A percentile compares a stretch with the other conserved stretches of the same genome.
These are phyloP conservation scores for Valencia hispanica DNA, from an alignment of 2,797 vertebrate genomes.

Conservation along the genomic window DNA sequence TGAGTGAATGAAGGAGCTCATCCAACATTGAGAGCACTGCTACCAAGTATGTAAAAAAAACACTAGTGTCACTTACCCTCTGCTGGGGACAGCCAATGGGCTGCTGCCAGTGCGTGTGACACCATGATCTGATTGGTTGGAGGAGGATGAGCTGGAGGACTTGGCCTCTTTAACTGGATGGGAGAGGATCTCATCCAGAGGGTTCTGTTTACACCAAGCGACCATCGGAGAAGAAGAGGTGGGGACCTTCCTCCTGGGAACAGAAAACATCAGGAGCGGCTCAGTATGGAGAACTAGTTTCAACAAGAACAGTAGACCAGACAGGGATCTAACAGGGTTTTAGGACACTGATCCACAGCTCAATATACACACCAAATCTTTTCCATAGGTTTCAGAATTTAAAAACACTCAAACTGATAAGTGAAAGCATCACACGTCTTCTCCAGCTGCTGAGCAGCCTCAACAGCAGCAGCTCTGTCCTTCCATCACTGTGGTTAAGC, in stretches of 20 bases:
- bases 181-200: constrained; percentile 83
- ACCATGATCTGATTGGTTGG: constrained; percentile 90
- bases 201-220: constrained; percentile 85
- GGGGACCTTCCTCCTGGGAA: constrained; percentile 87
- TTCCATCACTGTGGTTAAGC: no score
- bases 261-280: background rate
- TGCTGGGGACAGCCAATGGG: constrained; percentile 90
- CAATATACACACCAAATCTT: no score
- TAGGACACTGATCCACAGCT: no score
- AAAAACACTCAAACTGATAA: no score
- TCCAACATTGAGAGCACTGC: background rate
- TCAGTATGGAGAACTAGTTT: background rate
- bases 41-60: background rate
- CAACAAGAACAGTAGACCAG: no score
- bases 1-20: background rate
- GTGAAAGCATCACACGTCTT: no score
- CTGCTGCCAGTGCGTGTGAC: constrained; percentile 90
- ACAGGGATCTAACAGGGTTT: no score
- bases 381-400: no score
- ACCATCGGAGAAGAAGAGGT: constrained; percentile 88
- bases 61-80: constrained; percentile 70
- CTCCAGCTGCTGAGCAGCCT: no score
- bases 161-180: constrained; percentile 82
- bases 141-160: constrained; percentile 95
- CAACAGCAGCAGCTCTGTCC: no score